Evolutionary conservation across 2,888 invertebrate species (phyloP).

Genomic region (Cephonodes hylas): DNA sequence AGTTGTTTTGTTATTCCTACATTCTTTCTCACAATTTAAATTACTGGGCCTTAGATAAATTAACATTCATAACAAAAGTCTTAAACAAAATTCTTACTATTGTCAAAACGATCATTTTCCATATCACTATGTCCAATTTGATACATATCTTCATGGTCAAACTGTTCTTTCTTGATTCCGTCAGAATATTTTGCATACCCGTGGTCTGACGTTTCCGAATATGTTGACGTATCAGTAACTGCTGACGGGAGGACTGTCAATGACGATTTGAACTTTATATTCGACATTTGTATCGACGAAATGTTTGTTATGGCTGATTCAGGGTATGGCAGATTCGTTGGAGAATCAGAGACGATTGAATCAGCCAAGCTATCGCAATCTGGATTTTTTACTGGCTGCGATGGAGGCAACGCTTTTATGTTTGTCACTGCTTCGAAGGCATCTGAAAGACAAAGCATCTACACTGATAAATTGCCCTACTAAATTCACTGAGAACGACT

Average conservation of each 20-base stretch:
- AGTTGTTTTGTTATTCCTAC: no score
- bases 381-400: background rate
- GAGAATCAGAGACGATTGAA: background rate
- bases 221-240: constrained; percentile 35
- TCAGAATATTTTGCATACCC: constrained; percentile 16
- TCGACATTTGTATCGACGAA: background rate
- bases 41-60: background rate
- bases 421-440: constrained; percentile 22
- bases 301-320: constrained; percentile 11
- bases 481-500: no score
- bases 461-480: no score
- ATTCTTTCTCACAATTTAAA: background rate
- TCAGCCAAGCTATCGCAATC: background rate
- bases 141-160: constrained; percentile 2
- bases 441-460: constrained; percentile 22
- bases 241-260: constrained; percentile 45
- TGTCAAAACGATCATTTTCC: constrained; percentile 10
- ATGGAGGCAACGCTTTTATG: background rate
- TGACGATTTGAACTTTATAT: constrained; percentile 42
- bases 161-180: constrained; percentile 12
- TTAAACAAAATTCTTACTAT: constrained; percentile 11
- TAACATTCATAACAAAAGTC: background rate
- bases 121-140: background rate
- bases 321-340: constrained; percentile 8
- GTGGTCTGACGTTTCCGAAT: constrained; percentile 23